Percentiles rank a stretch among this genome's conserved stretches.
Evolutionary conservation across 2,888 invertebrate species (phyloP).

Genomic region (Cryptocephalus primarius): DNA sequence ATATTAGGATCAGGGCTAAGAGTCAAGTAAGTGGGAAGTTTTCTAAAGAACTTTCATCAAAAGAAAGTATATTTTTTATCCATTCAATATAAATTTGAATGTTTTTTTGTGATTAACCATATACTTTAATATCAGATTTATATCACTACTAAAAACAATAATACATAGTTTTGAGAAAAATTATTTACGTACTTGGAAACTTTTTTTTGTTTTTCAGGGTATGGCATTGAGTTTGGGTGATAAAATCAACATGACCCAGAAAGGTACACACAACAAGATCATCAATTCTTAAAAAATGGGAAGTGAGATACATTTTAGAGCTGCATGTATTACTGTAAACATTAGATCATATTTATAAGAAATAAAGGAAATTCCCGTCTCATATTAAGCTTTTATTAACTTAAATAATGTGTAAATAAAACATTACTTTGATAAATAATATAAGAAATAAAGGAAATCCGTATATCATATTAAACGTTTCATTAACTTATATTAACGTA

Average conservation of each 20-base stretch:
- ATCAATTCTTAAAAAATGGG: slow-evolving; percentile 25
- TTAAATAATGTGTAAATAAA: background rate
- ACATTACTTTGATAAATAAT: background rate
- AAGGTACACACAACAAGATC: slow-evolving; percentile 44
- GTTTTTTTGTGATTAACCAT: background rate
- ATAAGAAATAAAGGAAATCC: background rate
- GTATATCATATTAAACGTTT: background rate
- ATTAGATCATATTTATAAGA: too few species aligned
- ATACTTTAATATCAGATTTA: background rate
- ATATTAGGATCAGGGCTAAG: slow-evolving; percentile 96
- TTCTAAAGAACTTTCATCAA: too few species aligned
- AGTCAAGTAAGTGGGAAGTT: slow-evolving; percentile 74
- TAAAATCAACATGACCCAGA: slow-evolving; percentile 92
- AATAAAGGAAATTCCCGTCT: slow-evolving; percentile 1
- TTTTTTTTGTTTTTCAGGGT: slow-evolving; percentile 51
- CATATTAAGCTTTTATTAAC: background rate
- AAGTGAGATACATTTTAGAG: too few species aligned
- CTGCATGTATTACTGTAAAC: background rate
- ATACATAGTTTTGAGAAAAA: background rate
- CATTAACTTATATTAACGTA: slow-evolving; percentile 6
- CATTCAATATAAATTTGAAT: too few species aligned
- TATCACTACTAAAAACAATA: background rate
- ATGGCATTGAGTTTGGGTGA: slow-evolving; percentile 98
- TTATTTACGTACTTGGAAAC: too few species aligned
- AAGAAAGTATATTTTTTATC: too few species aligned